Conservation (phyloP, 2,797 vertebrate species). For the Anguilla obscura region DNA sequence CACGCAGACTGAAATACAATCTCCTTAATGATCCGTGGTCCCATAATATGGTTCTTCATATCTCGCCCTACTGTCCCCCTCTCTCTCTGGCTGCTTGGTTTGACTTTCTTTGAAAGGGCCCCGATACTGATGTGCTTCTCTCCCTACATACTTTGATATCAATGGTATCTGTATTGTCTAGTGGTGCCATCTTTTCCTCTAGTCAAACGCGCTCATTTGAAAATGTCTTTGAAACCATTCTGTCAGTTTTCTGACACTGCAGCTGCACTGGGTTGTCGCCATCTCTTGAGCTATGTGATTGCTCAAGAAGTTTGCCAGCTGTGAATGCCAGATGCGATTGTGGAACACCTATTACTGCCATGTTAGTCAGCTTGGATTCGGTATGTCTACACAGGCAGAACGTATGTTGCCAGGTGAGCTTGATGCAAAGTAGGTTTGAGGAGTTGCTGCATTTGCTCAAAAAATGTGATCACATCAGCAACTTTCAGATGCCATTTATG, state of each 20-base stretch:
- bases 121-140: slow-evolving; percentile 15
- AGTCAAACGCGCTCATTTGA: background rate
- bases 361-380: slow-evolving; percentile 41
- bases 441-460: slow-evolving; percentile 60
- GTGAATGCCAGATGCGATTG: slow-evolving; percentile 35
- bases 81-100: slow-evolving; percentile 6
- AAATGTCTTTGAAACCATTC: slow-evolving; percentile 15
- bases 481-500: slow-evolving; percentile 65
- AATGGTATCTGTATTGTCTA: slow-evolving; percentile 2
- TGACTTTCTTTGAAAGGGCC: background rate
- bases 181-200: background rate
- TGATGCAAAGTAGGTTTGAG: slow-evolving; percentile 56
- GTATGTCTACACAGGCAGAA: slow-evolving; percentile 61
- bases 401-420: slow-evolving; percentile 62
- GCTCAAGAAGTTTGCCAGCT: slow-evolving; percentile 28
- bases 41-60: background rate
- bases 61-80: background rate
- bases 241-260: slow-evolving; percentile 49
- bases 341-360: slow-evolving; percentile 21
- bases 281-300: background rate
- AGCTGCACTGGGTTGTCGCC: slow-evolving; percentile 24
- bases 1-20: slow-evolving; percentile 9
- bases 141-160: slow-evolving; percentile 27
- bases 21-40: background rate
- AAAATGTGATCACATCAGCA: slow-evolving; percentile 66